Evolutionary conservation across 2,797 vertebrate genomes (phyloP).

Genomic region (Myiotriccus ornatus): DNA sequence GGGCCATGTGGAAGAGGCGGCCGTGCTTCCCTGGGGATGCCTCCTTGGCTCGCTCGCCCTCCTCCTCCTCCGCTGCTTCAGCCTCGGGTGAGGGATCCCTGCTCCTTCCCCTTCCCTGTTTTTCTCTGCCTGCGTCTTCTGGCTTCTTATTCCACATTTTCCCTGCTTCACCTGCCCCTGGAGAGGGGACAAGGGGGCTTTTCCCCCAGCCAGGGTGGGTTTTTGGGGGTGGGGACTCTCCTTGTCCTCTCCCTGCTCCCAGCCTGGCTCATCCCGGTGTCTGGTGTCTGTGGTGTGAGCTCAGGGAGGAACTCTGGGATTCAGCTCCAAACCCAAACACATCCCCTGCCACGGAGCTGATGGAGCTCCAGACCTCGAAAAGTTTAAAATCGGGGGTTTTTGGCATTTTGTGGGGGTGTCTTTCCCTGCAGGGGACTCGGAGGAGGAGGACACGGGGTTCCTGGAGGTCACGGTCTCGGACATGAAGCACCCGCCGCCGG

Average conservation of each 20-base stretch:
- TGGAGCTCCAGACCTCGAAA: not conserved
- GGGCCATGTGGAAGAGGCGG: slow-evolving; percentile 70
- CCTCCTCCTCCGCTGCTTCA: slow-evolving; percentile 73
- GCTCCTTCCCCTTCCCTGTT: rapidly evolving
- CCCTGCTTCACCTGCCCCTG: not conserved
- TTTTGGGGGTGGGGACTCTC: not conserved
- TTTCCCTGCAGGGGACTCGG: slow-evolving; percentile 69
- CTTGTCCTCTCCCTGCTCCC: not conserved
- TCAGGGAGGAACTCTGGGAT: not conserved
- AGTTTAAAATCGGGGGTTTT: rapidly evolving
- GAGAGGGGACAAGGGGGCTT: rapidly evolving
- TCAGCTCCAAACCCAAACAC: not conserved
- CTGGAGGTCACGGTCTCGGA: slow-evolving; percentile 81
- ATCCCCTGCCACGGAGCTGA: not conserved
- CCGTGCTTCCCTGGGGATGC: not conserved
- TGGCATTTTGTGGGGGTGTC: not conserved
- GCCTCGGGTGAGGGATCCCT: slow-evolving; percentile 68
- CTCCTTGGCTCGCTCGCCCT: slow-evolving; percentile 9
- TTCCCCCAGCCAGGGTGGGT: not conserved
- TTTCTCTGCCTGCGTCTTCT: not conserved
- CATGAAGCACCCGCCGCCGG: slow-evolving; percentile 81
- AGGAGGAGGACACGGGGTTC: slow-evolving; percentile 79
- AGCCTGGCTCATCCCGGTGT: not conserved
- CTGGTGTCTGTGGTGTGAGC: no score
- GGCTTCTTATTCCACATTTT: not conserved